phyloP scores from a whole-genome alignment of 92 coral and sea anemone genomes.

The Plumapathes pennacea region DNA sequence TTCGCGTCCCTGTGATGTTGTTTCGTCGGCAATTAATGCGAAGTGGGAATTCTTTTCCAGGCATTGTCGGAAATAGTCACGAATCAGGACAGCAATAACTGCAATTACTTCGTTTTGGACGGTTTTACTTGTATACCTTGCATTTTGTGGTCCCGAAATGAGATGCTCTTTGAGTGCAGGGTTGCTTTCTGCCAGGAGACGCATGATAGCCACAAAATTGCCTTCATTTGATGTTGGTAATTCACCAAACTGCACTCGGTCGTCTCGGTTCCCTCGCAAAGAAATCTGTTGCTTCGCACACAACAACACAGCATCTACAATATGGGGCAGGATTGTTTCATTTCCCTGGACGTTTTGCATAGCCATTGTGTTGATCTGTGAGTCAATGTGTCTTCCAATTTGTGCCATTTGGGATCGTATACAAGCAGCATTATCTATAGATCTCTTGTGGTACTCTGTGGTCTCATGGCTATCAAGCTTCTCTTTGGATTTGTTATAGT shows the following conservation, averaged over 20 bases:
- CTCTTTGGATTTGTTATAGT: constrained; percentile 45
- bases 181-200: constrained; percentile 67
- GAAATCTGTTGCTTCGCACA: constrained; percentile 63
- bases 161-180: constrained; percentile 51
- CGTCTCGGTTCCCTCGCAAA: constrained; percentile 69
- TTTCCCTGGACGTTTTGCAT: constrained; percentile 25
- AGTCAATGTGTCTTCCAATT: constrained; percentile 25
- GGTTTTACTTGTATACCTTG: constrained; percentile 61
- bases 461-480: constrained; percentile 31
- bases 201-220: constrained; percentile 56
- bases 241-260: constrained; percentile 48
- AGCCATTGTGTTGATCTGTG: constrained; percentile 30
- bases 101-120: constrained; percentile 49
- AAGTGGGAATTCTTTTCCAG: constrained; percentile 51
- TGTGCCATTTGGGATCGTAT: constrained; percentile 30
- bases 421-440: constrained; percentile 15
- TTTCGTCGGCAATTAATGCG: constrained; percentile 65
- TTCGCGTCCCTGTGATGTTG: constrained; percentile 65
- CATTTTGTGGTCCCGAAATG: constrained; percentile 55
- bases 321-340: constrained; percentile 56
- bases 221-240: constrained; percentile 45
- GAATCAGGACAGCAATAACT: constrained; percentile 29
- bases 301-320: constrained; percentile 58
- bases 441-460: constrained; percentile 35
- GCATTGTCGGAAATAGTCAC: constrained; percentile 45